Base-by-base conservation (phyloP, 1,140 invertebrate species). In the Orchestia grillus region DNA sequence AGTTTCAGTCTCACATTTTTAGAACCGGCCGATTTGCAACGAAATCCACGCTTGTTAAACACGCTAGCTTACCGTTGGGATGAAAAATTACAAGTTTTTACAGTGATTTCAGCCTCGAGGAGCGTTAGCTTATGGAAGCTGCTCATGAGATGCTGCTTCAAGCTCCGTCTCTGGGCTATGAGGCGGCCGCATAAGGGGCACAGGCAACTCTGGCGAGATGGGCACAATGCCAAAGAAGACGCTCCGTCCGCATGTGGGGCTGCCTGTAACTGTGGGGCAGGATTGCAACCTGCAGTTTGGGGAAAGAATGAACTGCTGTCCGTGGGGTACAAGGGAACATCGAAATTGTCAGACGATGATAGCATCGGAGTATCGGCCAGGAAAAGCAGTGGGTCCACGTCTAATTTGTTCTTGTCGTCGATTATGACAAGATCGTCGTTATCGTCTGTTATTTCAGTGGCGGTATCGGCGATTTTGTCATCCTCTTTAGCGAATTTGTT, bases 131-230 rank as follows among this genome's bases (percentile, higher is more conserved):
- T 97, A 92, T 97, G 96, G 87, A 96, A 97, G 95, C 96, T 97
- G 62, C 96, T 96, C 96, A 97, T 97, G 90, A 97, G 96, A 88
- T 97, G 96, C 43, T 97, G 96, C 94, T 97, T 97, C 57, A 97
- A 96, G 95, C 96, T 97, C 43, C 96, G 96, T 53, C 96, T 96
- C 95, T 97, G 96, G 36, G 96, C 96, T 91, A 97, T 97, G 42
- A 96, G 96, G 6, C 96, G 96, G 28, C 96, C 96, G 96, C 96
- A 97, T 42, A 97, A 90, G 28, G 96, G 96, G 88, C 96, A 97
- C 19, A 96, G 95, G 95, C 96, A 96, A 53, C 96, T 97, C 95
- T 97, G 96, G 19, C 96, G 96, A 6, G 96, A 97, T 11, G 96
- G 96, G 23, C 96, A 96, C 44, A 96, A 96, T n/a, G 96, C 96